These are phyloP conservation scores for Pinna nobilis DNA, from an alignment of 1,140 invertebrate species.

Conservation along the genomic window DNA sequence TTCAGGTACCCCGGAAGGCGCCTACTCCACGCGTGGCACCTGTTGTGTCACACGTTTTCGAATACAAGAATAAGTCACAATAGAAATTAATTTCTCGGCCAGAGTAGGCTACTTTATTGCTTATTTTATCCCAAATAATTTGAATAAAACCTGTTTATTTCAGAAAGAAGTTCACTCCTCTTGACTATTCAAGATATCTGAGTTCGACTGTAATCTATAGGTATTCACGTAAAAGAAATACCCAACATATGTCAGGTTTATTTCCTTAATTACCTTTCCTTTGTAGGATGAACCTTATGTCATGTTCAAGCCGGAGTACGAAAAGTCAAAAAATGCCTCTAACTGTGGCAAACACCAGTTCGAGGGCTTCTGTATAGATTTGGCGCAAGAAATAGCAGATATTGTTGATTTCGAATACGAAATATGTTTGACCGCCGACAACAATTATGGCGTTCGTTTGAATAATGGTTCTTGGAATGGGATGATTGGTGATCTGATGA, in stretches of 20 bases:
- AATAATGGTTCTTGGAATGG: slow-evolving; percentile 83
- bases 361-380: slow-evolving; percentile 69
- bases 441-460: slow-evolving; percentile 91
- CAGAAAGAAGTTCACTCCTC: no score
- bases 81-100: not conserved
- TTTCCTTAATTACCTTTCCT: no score
- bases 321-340: not conserved
- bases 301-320: slow-evolving; percentile 32
- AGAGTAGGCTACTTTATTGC: not conserved
- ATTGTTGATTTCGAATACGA: slow-evolving; percentile 86
- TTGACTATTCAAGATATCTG: no score
- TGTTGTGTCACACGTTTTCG: not conserved
- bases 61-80: not conserved
- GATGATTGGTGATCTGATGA: slow-evolving; percentile 81
- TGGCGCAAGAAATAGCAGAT: slow-evolving; percentile 56
- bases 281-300: slow-evolving; percentile 51
- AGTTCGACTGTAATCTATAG: no score
- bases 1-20: no score
- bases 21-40: no score
- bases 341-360: slow-evolving; percentile 50
- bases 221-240: no score
- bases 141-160: not conserved
- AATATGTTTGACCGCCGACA: slow-evolving; percentile 91
- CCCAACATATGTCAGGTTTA: no score
- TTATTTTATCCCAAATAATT: not conserved